Percentiles rank a stretch among this genome's conserved stretches.
These are phyloP conservation scores for Cerastis leucographa DNA, from an alignment of 2,888 invertebrate genomes.

Conservation along the genomic window DNA sequence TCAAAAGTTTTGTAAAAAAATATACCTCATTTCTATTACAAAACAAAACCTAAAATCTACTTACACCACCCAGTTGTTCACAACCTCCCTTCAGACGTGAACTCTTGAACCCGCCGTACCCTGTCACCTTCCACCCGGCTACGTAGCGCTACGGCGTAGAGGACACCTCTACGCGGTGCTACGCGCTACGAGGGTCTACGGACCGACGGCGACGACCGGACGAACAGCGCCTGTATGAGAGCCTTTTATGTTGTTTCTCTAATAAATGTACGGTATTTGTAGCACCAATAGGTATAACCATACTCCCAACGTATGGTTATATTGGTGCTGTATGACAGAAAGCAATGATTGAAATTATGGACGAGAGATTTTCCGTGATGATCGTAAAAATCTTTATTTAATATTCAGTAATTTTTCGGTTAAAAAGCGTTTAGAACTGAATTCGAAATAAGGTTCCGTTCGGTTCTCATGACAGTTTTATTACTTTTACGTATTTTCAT, in stretches of 20 bases:
- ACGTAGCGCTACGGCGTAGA: conserved; percentile 57
- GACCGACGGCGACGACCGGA: conserved; percentile 57
- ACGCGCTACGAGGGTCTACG: conserved; percentile 64
- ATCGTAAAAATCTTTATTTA: background rate
- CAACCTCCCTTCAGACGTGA: conserved; percentile 41
- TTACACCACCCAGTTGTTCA: conserved; percentile 10
- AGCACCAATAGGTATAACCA: background rate
- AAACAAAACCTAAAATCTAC: conserved; percentile 23
- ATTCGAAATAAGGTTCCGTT: background rate
- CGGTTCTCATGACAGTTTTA: background rate
- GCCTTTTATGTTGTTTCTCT: conserved; percentile 35
- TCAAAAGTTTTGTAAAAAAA: background rate
- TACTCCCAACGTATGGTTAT: background rate
- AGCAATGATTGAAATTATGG: background rate
- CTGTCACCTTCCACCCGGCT: conserved; percentile 60
- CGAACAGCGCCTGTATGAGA: conserved; percentile 11
- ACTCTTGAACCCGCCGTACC: conserved; percentile 58
- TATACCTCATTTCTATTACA: conserved; percentile 2
- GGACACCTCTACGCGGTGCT: conserved; percentile 65
- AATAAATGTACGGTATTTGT: conserved; percentile 15
- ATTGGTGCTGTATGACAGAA: background rate
- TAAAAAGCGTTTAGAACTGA: background rate
- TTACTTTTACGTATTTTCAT: background rate
- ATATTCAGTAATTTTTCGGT: background rate
- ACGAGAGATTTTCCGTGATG: background rate